These are phyloP conservation scores for Vireo griseus DNA, from an alignment of 2,797 vertebrate genomes.

Conservation along the genomic window DNA sequence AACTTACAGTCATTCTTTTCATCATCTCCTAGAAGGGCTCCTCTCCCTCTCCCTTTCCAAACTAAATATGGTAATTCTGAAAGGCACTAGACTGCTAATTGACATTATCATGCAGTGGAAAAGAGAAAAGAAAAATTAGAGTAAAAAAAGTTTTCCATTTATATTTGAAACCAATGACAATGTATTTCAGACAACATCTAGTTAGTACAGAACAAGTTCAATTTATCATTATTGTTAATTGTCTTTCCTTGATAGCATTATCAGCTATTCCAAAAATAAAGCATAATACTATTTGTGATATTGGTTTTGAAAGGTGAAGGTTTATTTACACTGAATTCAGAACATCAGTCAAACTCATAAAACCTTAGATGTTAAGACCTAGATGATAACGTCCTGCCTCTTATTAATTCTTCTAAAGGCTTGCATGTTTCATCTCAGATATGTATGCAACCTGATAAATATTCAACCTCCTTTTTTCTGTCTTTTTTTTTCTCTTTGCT, in stretches of 20 bases:
- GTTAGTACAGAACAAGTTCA: not conserved
- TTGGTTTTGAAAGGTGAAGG: not conserved
- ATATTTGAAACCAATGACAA: not conserved
- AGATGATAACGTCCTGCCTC: accelerated
- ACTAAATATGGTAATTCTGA: not conserved
- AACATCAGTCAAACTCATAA: not conserved
- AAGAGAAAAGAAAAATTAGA: not conserved
- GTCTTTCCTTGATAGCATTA: not conserved
- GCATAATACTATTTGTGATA: not conserved
- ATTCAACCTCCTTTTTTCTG: not conserved
- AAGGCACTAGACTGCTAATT: not conserved
- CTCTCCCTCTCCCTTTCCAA: not conserved
- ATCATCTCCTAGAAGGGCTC: not conserved
- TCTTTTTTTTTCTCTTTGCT: not conserved
- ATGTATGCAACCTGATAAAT: not conserved
- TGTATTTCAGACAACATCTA: not conserved
- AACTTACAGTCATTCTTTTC: not conserved
- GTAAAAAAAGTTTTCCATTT: not conserved
- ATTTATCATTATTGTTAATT: not conserved
- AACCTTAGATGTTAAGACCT: not conserved
- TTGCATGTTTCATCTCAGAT: not conserved
- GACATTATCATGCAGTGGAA: not conserved
- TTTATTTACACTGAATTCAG: not conserved
- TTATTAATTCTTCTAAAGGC: not conserved
- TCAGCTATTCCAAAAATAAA: not conserved